Evolutionary conservation across 2,113 vertebrate genomes (phyloP).

Genomic region (Tachuris rubrigastra): DNA sequence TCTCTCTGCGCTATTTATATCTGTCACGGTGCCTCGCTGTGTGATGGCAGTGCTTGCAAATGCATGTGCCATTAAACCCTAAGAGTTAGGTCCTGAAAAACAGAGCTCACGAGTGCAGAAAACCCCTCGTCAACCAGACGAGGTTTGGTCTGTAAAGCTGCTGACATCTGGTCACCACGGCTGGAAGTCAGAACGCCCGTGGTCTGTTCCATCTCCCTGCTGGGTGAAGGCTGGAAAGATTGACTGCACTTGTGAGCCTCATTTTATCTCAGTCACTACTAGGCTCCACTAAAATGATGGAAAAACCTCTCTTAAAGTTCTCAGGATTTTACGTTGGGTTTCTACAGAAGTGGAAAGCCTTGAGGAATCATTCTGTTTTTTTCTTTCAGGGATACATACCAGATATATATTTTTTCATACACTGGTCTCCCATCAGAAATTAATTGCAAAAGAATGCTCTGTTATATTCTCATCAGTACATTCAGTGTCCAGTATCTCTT

Average conservation of each 20-base stretch:
- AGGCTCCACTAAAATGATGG: no score
- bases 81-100: neutral
- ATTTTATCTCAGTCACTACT: neutral
- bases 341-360: neutral
- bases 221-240: neutral
- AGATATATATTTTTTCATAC: neutral
- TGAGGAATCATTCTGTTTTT: neutral
- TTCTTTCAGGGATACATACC: neutral
- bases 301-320: no score
- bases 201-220: neutral
- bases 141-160: neutral
- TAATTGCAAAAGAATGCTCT: neutral
- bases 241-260: neutral
- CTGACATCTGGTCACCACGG: neutral
- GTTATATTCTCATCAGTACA: neutral
- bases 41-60: neutral
- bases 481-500: neutral
- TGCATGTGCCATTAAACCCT: neutral
- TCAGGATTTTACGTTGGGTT: neutral
- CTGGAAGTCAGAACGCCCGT: neutral
- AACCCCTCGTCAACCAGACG: neutral
- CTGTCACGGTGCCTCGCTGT: neutral
- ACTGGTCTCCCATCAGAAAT: neutral
- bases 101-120: neutral
- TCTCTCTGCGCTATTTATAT: neutral